Conservation (phyloP, 2,797 vertebrate genomes). For the Mareca penelope region DNA sequence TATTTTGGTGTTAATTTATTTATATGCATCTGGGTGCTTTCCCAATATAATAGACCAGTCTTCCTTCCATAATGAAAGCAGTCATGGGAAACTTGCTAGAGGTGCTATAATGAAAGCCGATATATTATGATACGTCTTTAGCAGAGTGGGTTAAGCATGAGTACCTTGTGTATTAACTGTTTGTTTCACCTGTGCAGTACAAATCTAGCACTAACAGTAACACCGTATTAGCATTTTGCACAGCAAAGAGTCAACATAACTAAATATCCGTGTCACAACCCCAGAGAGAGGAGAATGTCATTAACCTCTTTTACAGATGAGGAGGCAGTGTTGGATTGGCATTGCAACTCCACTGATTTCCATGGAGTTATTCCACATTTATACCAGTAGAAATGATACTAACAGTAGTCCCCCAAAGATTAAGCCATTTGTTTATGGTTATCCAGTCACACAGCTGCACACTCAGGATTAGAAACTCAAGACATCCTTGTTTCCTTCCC, state of each 20-base stretch:
- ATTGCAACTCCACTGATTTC: not conserved
- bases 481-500: not conserved
- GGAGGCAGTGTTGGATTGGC: not conserved
- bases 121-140: not conserved
- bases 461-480: not conserved
- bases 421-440: not conserved
- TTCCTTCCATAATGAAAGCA: constrained; percentile 22
- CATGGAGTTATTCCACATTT: not conserved
- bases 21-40: not conserved
- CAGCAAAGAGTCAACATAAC: not conserved
- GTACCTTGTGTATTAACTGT: not conserved
- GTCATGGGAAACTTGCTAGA: constrained; percentile 5
- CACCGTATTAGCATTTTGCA: not conserved
- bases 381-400: not conserved
- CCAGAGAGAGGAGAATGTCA: not conserved
- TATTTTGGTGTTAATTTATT: constrained; percentile 7
- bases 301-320: constrained; percentile 20
- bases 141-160: not conserved
- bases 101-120: constrained; percentile 8
- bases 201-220: not conserved
- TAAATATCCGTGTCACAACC: not conserved
- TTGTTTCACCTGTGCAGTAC: not conserved
- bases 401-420: not conserved
- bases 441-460: not conserved
- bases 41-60: not conserved